phyloP scores from a whole-genome alignment of 2,797 vertebrate species.

The Lerista edwardsae region DNA sequence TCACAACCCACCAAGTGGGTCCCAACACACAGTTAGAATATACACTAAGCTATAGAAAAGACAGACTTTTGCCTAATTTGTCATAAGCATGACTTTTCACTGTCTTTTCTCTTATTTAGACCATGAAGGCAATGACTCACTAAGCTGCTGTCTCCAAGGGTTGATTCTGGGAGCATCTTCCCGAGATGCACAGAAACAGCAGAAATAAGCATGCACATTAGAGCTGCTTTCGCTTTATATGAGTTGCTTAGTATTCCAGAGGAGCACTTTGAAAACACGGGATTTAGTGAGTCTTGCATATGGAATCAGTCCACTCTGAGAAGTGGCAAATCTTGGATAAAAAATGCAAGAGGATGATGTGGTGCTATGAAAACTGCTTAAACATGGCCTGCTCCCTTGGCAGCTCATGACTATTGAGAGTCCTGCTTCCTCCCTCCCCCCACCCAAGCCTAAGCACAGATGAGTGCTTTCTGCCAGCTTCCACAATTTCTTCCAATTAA shows the following conservation, averaged over 20 bases:
- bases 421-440: background rate
- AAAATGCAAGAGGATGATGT: slow-evolving; percentile 14
- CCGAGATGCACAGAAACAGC: background rate
- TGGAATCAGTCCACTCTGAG: slow-evolving; percentile 9
- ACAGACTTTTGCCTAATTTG: background rate
- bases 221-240: background rate
- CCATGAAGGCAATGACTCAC: background rate
- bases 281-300: background rate
- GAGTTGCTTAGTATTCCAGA: slow-evolving; percentile 20
- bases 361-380: background rate
- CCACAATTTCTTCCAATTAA: slow-evolving; percentile 33
- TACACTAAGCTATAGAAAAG: background rate
- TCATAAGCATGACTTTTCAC: background rate
- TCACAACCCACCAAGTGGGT: no score
- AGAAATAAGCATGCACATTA: background rate
- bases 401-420: background rate
- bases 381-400: slow-evolving; percentile 6
- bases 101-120: background rate
- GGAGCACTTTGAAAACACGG: background rate
- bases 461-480: slow-evolving; percentile 4
- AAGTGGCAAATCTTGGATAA: slow-evolving; percentile 2
- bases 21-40: no score
- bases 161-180: slow-evolving; percentile 4
- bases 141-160: background rate
- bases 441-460: background rate